These are phyloP conservation scores for Oceanodroma tethys DNA, from an alignment of 2,113 vertebrate genomes.

Conservation along the genomic window DNA sequence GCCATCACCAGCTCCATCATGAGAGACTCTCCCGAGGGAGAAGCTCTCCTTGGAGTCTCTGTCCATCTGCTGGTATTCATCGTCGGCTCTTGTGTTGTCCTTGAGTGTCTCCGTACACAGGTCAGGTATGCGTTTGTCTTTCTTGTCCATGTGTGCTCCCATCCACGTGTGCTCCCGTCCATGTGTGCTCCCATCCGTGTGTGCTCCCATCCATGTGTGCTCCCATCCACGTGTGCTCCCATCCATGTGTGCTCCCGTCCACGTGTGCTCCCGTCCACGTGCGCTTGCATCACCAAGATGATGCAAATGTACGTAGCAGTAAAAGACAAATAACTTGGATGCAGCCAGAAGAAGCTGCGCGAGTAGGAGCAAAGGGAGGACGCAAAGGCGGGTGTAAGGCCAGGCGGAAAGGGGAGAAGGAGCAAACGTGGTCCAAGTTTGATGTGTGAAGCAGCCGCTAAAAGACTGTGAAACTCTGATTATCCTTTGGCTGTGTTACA, in stretches of 20 bases:
- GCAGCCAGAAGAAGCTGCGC: neutral
- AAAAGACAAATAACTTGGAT: neutral
- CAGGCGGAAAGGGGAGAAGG: neutral
- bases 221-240: neutral
- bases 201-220: neutral
- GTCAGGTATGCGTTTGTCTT: neutral
- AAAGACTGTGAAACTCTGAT: neutral
- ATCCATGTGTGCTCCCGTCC: neutral
- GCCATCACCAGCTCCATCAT: too few species aligned
- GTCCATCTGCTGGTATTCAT: neutral
- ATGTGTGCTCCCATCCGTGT: accelerated
- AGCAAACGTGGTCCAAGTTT: neutral
- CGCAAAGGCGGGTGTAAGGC: neutral
- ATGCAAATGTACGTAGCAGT: neutral
- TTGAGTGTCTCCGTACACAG: neutral
- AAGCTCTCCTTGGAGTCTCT: neutral
- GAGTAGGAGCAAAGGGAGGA: neutral
- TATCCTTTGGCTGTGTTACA: neutral
- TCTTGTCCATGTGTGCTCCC: too few species aligned
- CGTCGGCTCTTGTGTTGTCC: neutral
- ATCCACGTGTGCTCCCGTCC: accelerated
- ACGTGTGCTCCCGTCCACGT: neutral
- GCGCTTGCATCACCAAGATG: neutral
- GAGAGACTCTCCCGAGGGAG: neutral
- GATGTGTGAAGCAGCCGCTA: neutral